A percentile compares a stretch with the other conserved stretches of the same genome.
phyloP scores from a whole-genome alignment of 2,797 vertebrate species.

The Denticeps clupeoides region DNA sequence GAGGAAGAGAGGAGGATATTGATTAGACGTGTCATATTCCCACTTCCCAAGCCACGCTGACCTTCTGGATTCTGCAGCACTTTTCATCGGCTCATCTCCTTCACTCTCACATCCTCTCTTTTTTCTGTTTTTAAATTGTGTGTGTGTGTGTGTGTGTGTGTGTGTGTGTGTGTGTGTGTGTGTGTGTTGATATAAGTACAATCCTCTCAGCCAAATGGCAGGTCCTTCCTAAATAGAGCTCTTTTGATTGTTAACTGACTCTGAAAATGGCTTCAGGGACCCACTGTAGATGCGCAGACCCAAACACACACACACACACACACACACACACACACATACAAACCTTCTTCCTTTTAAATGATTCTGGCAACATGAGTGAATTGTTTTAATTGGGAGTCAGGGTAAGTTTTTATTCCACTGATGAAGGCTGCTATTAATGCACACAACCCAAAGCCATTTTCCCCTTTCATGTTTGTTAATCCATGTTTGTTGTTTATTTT shows the following conservation, averaged over 20 bases:
- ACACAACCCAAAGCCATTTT: constrained; percentile 35
- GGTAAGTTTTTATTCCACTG: constrained; percentile 51
- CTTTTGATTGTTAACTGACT: not conserved
- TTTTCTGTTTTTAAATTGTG: no score
- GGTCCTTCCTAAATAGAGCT: not conserved
- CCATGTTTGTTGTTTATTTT: no score
- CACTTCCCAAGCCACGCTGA: not conserved
- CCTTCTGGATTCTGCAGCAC: no score
- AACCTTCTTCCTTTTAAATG: constrained; percentile 41
- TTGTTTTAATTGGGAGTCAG: constrained; percentile 64
- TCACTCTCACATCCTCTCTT: no score
- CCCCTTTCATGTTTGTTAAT: constrained; percentile 41
- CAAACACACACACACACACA: not conserved
- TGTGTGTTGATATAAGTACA: not conserved
- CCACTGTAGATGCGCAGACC: constrained; percentile 2
- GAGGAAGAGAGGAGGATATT: not conserved
- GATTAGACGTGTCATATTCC: no score
- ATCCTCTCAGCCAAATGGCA: not conserved
- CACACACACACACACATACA: not conserved
- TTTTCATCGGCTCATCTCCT: no score
- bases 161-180: no score
- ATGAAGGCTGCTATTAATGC: constrained; percentile 44
- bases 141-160: no score
- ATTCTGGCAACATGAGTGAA: constrained; percentile 50
- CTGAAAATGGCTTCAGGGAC: not conserved